Conservation (phyloP, 2,888 invertebrate species). For the Polia nebulosa region DNA sequence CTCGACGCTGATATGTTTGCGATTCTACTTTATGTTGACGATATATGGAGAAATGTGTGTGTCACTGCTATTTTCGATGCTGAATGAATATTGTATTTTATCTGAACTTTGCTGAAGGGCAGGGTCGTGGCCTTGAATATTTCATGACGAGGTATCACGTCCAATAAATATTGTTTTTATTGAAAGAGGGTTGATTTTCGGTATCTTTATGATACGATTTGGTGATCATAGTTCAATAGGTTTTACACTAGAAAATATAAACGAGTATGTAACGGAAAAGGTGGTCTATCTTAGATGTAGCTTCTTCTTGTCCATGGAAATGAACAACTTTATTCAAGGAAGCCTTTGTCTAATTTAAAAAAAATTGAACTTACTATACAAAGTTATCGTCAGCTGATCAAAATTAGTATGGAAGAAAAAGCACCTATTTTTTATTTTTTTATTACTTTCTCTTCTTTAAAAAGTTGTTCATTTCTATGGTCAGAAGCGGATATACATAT, state of each 20-base stretch:
- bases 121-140: constrained; percentile 24
- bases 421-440: too few relatives aligned
- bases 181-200: not conserved
- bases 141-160: constrained; percentile 14
- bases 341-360: too few relatives aligned
- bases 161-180: constrained; percentile 23
- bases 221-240: not conserved
- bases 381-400: too few relatives aligned
- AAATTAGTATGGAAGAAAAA: too few relatives aligned
- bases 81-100: constrained; percentile 36
- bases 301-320: too few relatives aligned
- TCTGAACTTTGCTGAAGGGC: constrained; percentile 31
- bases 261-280: too few relatives aligned
- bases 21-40: constrained; percentile 17
- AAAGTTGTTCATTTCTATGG: too few relatives aligned
- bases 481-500: too few relatives aligned
- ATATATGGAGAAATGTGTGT: constrained; percentile 18
- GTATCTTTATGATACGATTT: not conserved
- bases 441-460: too few relatives aligned
- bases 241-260: not conserved
- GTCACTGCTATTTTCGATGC: constrained; percentile 28
- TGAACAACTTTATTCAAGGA: too few relatives aligned
- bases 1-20: constrained; percentile 5
- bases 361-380: too few relatives aligned
- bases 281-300: too few relatives aligned